Evolutionary conservation across 2,797 vertebrate species (phyloP).

Genomic region (Erithacus rubecula): DNA sequence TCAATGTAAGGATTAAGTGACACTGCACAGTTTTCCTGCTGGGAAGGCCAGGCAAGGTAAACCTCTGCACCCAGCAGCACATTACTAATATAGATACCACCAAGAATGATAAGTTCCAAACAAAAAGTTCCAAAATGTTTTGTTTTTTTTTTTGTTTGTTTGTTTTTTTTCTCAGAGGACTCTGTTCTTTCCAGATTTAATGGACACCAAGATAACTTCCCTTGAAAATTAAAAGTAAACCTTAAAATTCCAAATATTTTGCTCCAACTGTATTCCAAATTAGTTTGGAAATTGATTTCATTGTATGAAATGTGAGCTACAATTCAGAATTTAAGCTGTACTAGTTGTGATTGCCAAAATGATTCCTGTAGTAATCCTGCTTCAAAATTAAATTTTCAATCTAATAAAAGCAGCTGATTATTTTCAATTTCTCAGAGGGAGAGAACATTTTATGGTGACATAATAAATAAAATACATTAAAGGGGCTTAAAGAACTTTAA

Average conservation of each 20-base stretch:
- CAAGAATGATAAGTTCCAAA: not conserved
- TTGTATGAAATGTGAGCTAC: not conserved
- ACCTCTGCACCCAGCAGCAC: accelerated
- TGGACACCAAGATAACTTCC: not conserved
- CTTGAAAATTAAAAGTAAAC: not conserved
- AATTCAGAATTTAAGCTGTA: not conserved
- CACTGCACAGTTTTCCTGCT: not conserved
- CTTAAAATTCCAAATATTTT: not conserved
- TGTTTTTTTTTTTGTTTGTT: not conserved
- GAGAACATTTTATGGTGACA: not conserved
- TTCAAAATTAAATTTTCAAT: not conserved
- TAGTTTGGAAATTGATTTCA: not conserved
- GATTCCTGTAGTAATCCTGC: not conserved
- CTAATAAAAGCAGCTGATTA: not conserved
- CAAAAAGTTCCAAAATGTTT: not conserved
- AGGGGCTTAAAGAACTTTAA: not conserved
- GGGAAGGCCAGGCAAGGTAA: not conserved
- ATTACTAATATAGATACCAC: accelerated
- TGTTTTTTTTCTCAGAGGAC: not conserved
- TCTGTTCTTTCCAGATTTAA: not conserved
- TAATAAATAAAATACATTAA: not conserved
- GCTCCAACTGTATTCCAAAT: not conserved
- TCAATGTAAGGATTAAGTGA: not conserved
- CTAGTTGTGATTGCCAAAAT: not conserved
- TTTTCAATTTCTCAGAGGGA: not conserved